Base-by-base conservation (phyloP, 2,888 invertebrate species). In the Nudaria mundana region DNA sequence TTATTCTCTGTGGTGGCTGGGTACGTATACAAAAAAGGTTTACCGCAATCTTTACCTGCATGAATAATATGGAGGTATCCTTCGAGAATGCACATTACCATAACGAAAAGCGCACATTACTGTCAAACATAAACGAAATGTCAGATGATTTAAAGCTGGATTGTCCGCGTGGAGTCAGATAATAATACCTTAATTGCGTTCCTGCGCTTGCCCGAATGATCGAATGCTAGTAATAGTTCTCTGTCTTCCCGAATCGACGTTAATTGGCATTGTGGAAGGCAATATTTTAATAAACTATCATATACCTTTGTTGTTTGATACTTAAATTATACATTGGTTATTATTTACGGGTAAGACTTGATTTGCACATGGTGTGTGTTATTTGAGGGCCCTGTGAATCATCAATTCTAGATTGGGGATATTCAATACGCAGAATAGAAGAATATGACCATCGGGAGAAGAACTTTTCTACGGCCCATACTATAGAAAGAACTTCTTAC, bases 221-320 rank as follows among this genome's bases (percentile, higher is more conserved):
- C 76, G 76, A 76, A 76, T 71, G 73, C 65, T 71, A 75, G 77
- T 83, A 81, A 86, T 85, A 81, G 79, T 75, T 76, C 76, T 75
- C 74, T 67, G 74, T 69, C 70, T 56, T 63, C 56, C 66, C 71
- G 71, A 70, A 78, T 74, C 69, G 57, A 63, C 63, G 66, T 76
- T 76, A 81, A 80, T 78, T 80, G 75, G 70, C 66, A 62, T 46
- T 51, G 29, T 44, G 57, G 60, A 56, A 52, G 52, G 52, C 50
- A 57, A 52, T 63, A 63, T 61, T 60, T 56, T 56, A 50, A 55
- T 45, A 33, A 25, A 44, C 47, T 30, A 40, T 41, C 40, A 44
- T 56, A 44, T 43, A 37, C 47, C 47, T 44, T 45, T 45, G 45
- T 48, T 44, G 45, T 48, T 51, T 28, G 18, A 1, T 26, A 25